Evolutionary conservation across 2,113 vertebrate genomes (phyloP).

Genomic region (Brienomyrus longianalis): DNA sequence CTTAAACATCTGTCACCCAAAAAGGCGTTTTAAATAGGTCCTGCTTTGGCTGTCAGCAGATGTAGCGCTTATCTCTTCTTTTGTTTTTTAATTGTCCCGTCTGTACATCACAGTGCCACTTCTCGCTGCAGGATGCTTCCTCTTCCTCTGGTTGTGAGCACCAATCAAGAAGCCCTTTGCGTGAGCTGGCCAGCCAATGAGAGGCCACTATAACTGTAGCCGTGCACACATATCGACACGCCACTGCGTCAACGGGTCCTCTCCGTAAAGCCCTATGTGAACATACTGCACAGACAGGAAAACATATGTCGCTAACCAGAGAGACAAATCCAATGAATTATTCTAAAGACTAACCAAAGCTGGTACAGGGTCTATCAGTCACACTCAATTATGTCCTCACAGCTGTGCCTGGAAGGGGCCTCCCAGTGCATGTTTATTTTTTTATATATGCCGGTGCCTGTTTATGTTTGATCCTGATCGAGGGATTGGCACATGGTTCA

Average conservation of each 20-base stretch:
- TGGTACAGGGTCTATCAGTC: neutral
- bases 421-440: neutral
- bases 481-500: neutral
- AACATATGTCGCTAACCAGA: neutral
- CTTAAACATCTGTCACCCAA: constrained; percentile 64
- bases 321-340: neutral
- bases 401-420: neutral
- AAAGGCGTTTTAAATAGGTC: constrained; percentile 54
- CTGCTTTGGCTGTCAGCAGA: constrained; percentile 27
- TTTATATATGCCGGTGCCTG: neutral
- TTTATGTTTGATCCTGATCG: neutral
- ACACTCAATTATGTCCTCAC: neutral
- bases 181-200: neutral
- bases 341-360: neutral
- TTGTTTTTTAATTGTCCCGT: constrained; percentile 4
- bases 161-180: neutral
- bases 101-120: neutral
- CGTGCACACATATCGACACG: neutral
- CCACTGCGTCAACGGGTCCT: neutral
- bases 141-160: neutral
- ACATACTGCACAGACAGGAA: neutral
- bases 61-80: neutral
- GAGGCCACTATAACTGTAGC: neutral
- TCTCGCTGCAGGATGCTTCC: neutral
- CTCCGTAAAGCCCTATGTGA: neutral